Percentiles rank a stretch among this genome's conserved stretches.
These are phyloP conservation scores for Platycheirus rosarum DNA, from an alignment of 2,888 invertebrate genomes.

Conservation along the genomic window DNA sequence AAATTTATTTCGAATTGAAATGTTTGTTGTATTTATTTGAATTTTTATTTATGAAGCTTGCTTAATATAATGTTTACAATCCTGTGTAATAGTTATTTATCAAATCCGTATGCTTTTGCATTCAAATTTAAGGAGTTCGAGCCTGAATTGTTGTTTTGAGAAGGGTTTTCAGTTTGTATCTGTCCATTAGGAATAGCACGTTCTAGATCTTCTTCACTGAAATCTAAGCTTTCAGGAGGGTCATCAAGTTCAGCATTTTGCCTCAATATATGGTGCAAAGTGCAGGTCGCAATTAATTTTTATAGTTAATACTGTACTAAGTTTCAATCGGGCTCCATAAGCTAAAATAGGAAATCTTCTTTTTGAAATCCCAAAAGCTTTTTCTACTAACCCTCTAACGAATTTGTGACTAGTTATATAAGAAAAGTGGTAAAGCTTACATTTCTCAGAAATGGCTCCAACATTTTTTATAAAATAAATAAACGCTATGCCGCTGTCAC, in stretches of 20 bases:
- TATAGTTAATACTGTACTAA: slow-evolving; percentile 1
- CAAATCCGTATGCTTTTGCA: slow-evolving; percentile 11
- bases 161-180: slow-evolving; percentile 1
- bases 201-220: slow-evolving; percentile 7
- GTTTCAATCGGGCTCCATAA: background rate
- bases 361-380: slow-evolving; percentile 4
- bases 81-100: slow-evolving; percentile 16
- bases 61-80: background rate
- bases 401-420: background rate
- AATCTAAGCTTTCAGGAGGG: slow-evolving; percentile 7
- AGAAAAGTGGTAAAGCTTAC: too few relatives aligned
- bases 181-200: slow-evolving; percentile 23
- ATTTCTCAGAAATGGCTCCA: too few relatives aligned
- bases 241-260: background rate
- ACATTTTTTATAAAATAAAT: too few relatives aligned
- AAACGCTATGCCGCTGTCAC: too few relatives aligned
- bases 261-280: background rate
- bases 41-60: too few relatives aligned
- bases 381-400: background rate
- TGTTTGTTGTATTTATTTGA: too few relatives aligned
- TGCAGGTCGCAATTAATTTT: background rate
- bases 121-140: slow-evolving; percentile 1
- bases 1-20: too few relatives aligned
- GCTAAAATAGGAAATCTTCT: slow-evolving; percentile 4
- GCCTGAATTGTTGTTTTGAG: slow-evolving; percentile 4